A percentile compares a stretch with the other conserved stretches of the same genome.
Evolutionary conservation across 2,888 invertebrate species (phyloP).

Genomic region (Ernsta delagoae): DNA sequence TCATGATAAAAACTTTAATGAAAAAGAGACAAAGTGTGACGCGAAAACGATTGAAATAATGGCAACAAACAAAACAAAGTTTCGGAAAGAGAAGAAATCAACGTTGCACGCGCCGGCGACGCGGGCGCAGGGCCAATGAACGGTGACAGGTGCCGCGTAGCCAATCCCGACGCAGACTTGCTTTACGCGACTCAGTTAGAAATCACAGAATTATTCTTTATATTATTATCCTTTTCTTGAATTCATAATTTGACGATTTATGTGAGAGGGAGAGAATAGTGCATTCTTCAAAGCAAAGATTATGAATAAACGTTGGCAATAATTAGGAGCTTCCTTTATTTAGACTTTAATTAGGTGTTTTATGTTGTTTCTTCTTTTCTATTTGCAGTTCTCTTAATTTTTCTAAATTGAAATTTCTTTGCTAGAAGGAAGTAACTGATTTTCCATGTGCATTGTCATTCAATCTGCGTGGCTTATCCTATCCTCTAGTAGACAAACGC

Average conservation of each 20-base stretch:
- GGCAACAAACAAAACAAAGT: constrained; percentile 52
- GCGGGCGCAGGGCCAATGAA: constrained; percentile 73
- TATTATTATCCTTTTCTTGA: constrained; percentile 59
- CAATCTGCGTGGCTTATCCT: constrained; percentile 48
- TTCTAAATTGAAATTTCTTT: background rate
- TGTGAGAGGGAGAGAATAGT: constrained; percentile 1
- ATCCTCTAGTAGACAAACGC: constrained; percentile 43
- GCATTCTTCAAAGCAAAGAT: constrained; percentile 1
- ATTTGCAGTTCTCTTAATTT: background rate
- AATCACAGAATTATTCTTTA: constrained; percentile 61
- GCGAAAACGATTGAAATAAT: constrained; percentile 45
- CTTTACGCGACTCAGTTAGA: constrained; percentile 60
- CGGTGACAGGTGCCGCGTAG: constrained; percentile 72
- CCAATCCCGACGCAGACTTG: constrained; percentile 63
- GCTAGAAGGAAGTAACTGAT: constrained; percentile 7
- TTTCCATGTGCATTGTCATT: constrained; percentile 40
- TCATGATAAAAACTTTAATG: constrained; percentile 1
- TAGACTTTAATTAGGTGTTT: background rate
- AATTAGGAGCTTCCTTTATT: background rate
- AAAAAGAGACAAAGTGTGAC: constrained; percentile 3
- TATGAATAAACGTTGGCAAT: constrained; percentile 7
- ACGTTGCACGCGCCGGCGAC: constrained; percentile 64
- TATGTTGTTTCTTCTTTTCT: too few species aligned
- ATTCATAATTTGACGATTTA: constrained; percentile 3
- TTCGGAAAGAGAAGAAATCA: constrained; percentile 50